Conservation (phyloP, 2,888 invertebrate genomes). For the Halictus ligatus region DNA sequence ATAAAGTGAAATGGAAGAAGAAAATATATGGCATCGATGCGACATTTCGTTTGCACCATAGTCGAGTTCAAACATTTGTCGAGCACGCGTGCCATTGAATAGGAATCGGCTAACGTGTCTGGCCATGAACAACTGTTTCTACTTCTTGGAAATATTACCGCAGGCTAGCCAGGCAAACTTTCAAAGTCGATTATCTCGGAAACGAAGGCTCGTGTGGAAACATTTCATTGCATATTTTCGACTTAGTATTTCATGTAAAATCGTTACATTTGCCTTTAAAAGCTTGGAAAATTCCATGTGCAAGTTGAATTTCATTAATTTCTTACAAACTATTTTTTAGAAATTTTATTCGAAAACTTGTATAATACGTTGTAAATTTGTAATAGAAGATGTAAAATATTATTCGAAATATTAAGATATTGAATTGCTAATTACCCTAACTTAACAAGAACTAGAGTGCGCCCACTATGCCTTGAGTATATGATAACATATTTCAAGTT, state of each 20-base stretch:
- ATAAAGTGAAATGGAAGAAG: neutral
- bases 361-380: no score
- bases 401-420: no score
- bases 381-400: no score
- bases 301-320: no score
- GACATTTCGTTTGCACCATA: neutral
- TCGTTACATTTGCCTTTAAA: neutral
- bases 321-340: no score
- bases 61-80: neutral
- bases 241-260: neutral
- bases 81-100: neutral
- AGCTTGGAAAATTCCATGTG: neutral
- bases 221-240: neutral
- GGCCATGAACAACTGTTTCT: neutral
- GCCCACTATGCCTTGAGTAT: no score
- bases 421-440: no score
- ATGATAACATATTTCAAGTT: no score
- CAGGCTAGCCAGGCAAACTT: neutral
- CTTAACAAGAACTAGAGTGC: no score
- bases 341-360: no score
- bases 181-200: neutral
- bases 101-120: neutral
- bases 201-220: neutral
- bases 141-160: slow-evolving; percentile 1
- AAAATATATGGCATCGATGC: neutral